Evolutionary conservation across 2,888 invertebrate genomes (phyloP).

Genomic region (Drosophila ochracea): DNA sequence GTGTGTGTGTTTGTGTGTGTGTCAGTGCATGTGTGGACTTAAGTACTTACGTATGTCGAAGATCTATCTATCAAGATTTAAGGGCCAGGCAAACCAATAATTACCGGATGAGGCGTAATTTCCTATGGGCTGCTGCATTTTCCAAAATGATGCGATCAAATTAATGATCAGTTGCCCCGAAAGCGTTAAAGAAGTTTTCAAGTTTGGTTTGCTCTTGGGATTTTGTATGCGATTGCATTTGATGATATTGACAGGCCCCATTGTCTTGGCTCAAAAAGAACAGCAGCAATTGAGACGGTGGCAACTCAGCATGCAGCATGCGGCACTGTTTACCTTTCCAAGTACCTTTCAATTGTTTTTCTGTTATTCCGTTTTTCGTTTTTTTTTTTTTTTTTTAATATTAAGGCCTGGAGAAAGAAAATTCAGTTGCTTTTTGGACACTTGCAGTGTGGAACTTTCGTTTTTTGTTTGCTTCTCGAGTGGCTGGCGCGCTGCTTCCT

Average conservation of each 20-base stretch:
- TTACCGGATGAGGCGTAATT: slow-evolving; percentile 78
- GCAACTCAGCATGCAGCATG: slow-evolving; percentile 25
- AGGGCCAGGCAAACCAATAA: slow-evolving; percentile 70
- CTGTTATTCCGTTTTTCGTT: slow-evolving; percentile 7
- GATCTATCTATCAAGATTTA: slow-evolving; percentile 73
- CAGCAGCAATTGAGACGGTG: slow-evolving; percentile 47
- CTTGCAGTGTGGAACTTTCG: slow-evolving; percentile 73
- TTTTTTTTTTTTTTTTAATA: slow-evolving; percentile 23
- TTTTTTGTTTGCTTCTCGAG: slow-evolving; percentile 68
- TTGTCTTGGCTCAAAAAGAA: slow-evolving; percentile 40
- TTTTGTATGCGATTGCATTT: slow-evolving; percentile 52
- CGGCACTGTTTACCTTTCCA: slow-evolving; percentile 54
- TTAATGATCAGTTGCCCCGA: slow-evolving; percentile 56
- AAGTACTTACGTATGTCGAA: slow-evolving; percentile 49
- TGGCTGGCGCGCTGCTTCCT: slow-evolving; percentile 63
- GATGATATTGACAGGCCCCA: slow-evolving; percentile 49
- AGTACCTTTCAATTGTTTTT: slow-evolving; percentile 74
- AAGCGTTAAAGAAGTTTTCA: slow-evolving; percentile 55
- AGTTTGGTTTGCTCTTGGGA: slow-evolving; percentile 13
- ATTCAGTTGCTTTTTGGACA: slow-evolving; percentile 43
- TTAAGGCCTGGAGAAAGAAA: slow-evolving; percentile 58
- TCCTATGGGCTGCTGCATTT: slow-evolving; percentile 69
- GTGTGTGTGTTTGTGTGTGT: not conserved
- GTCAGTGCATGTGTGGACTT: slow-evolving; percentile 12
- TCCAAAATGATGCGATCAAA: slow-evolving; percentile 67